Conservation (phyloP, 2,888 invertebrate species). For the Stegophylla sp. region DNA sequence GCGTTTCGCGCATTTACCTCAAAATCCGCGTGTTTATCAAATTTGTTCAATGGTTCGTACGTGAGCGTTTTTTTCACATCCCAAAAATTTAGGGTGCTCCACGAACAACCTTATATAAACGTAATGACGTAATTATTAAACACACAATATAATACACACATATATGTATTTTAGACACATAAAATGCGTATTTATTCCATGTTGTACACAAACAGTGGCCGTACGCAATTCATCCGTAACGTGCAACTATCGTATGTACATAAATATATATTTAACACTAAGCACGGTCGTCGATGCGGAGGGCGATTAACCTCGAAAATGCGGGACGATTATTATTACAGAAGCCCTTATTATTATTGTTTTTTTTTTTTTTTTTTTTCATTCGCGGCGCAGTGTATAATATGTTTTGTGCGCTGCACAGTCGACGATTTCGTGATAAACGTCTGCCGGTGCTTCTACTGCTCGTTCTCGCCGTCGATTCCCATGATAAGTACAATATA, state of each 20-base stretch:
- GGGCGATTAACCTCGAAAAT: conserved; percentile 56
- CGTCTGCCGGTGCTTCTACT: conserved; percentile 17
- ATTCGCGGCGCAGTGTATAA: not conserved
- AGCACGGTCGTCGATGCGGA: conserved; percentile 1
- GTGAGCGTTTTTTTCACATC: not conserved
- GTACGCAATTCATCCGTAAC: conserved; percentile 14
- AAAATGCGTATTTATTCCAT: too few species aligned
- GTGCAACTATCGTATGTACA: not conserved
- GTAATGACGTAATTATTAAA: not conserved
- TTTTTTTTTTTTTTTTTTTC: conserved; percentile 19
- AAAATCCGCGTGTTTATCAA: conserved; percentile 26
- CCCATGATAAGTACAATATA: conserved; percentile 38
- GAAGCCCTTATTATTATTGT: conserved; percentile 46
- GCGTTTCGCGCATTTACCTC: conserved; percentile 7
- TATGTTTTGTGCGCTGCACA: not conserved
- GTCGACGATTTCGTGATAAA: conserved; percentile 36
- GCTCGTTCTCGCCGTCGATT: too few species aligned
- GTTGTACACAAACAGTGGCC: too few species aligned
- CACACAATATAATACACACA: too few species aligned
- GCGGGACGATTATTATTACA: conserved; percentile 55
- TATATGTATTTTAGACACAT: too few species aligned
- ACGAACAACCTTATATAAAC: not conserved
- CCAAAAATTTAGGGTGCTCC: not conserved
- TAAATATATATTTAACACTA: not conserved
- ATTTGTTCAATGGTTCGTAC: conserved; percentile 3